Evolutionary conservation across 1,140 invertebrate genomes (phyloP).

Genomic region (Trypoxylus dichotomus): DNA sequence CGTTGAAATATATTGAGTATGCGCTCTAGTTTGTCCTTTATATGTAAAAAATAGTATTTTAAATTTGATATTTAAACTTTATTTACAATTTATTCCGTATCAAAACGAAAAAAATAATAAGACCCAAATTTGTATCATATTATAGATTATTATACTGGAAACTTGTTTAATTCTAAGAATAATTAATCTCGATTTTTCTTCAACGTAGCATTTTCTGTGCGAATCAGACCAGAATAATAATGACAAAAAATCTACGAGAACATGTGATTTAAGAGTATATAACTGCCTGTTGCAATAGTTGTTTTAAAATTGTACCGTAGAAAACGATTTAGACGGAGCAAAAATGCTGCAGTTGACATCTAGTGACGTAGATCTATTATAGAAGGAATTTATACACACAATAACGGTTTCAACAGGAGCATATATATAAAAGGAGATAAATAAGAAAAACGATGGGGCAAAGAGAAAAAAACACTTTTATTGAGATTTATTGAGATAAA

Average conservation of each 20-base stretch:
- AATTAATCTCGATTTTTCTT: not conserved
- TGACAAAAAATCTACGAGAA: not conserved
- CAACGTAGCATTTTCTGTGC: not conserved
- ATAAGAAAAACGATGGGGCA: too few relatives aligned
- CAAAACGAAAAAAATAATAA: too few relatives aligned
- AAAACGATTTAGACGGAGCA: not conserved
- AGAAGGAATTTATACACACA: not conserved
- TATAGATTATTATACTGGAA: too few relatives aligned
- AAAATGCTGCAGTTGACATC: not conserved
- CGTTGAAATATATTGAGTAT: too few relatives aligned
- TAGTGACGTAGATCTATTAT: not conserved
- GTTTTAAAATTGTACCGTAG: not conserved
- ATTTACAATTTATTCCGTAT: too few relatives aligned
- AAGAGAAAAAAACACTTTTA: too few relatives aligned
- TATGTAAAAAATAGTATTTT: too few relatives aligned
- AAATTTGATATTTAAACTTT: too few relatives aligned
- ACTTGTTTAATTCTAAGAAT: not conserved
- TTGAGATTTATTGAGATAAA: too few relatives aligned
- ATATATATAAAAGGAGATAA: not conserved
- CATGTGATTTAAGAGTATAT: conserved; percentile 4
- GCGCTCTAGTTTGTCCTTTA: too few relatives aligned
- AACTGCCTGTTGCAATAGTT: not conserved
- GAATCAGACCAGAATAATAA: not conserved
- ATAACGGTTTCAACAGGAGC: not conserved
- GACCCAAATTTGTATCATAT: too few relatives aligned